Percentiles rank a stretch among this genome's conserved stretches.
These are phyloP conservation scores for Cecropterus lyciades DNA, from an alignment of 1,140 invertebrate species.

Conservation along the genomic window DNA sequence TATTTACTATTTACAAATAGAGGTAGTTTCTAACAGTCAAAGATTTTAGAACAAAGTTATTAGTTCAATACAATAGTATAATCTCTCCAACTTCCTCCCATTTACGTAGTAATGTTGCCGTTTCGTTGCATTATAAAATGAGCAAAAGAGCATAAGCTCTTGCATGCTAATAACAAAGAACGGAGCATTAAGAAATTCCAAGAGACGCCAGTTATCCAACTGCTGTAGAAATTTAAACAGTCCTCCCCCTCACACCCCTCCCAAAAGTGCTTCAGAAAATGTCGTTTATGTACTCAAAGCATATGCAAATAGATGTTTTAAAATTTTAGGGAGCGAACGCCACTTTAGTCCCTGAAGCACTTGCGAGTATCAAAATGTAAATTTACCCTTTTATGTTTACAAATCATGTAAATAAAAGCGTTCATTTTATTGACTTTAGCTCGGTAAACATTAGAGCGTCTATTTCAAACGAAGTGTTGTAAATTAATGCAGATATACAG, in stretches of 20 bases:
- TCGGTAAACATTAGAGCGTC: slow-evolving; percentile 47
- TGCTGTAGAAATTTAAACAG: slow-evolving; percentile 45
- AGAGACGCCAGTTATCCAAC: slow-evolving; percentile 34
- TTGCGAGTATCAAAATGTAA: slow-evolving; percentile 83
- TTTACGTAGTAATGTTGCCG: neutral
- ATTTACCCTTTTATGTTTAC: slow-evolving; percentile 83
- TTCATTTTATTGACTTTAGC: slow-evolving; percentile 78
- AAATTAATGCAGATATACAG: slow-evolving; percentile 5
- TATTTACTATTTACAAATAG: neutral
- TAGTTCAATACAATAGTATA: too few relatives aligned
- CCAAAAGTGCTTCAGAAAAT: slow-evolving; percentile 76
- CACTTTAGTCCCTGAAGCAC: slow-evolving; percentile 79
- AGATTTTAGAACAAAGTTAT: too few relatives aligned
- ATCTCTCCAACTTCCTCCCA: too few relatives aligned
- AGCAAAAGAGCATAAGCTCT: too few relatives aligned
- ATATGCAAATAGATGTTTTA: slow-evolving; percentile 83
- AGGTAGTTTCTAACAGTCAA: too few relatives aligned
- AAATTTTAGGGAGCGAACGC: slow-evolving; percentile 82
- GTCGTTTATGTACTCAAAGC: slow-evolving; percentile 83
- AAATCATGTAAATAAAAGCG: slow-evolving; percentile 82
- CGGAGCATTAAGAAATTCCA: slow-evolving; percentile 12
- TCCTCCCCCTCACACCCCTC: slow-evolving; percentile 40
- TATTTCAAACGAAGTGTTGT: slow-evolving; percentile 38
- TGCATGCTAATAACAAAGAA: slow-evolving; percentile 21
- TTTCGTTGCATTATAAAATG: slow-evolving; percentile 4